phyloP scores from a whole-genome alignment of 2,797 vertebrate genomes.

The Champsocephalus esox region DNA sequence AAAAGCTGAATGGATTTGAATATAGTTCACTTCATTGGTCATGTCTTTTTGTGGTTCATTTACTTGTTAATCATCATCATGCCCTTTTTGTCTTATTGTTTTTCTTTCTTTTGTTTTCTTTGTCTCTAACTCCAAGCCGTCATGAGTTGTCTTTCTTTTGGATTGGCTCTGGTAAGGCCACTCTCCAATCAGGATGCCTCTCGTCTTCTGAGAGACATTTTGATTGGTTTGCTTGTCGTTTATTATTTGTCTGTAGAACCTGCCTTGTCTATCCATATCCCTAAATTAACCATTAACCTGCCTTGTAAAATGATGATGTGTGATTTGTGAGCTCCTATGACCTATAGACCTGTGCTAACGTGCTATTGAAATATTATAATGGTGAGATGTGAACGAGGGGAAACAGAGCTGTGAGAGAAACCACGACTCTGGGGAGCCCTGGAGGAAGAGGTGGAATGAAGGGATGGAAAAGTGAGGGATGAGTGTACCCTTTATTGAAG shows the following conservation, averaged over 20 bases:
- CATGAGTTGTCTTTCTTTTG: slow-evolving; percentile 76
- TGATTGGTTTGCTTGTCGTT: slow-evolving; percentile 70
- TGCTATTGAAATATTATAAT: slow-evolving; percentile 72
- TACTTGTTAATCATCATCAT: slow-evolving; percentile 67
- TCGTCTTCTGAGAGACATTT: slow-evolving; percentile 52
- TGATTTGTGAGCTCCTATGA: slow-evolving; percentile 68
- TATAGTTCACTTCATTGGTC: slow-evolving; percentile 66
- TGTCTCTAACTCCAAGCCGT: slow-evolving; percentile 75
- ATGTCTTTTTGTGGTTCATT: slow-evolving; percentile 63
- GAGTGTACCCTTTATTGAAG: slow-evolving; percentile 81
- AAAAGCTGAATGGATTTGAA: slow-evolving; percentile 61
- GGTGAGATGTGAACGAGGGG: slow-evolving; percentile 55
- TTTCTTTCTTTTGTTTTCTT: slow-evolving; percentile 58
- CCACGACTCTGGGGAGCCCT: slow-evolving; percentile 58
- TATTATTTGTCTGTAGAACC: slow-evolving; percentile 44
- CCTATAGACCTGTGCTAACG: slow-evolving; percentile 50
- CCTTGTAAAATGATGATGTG: slow-evolving; percentile 43
- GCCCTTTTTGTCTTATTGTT: slow-evolving; percentile 55
- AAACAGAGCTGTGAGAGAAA: slow-evolving; percentile 53
- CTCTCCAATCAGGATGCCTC: slow-evolving; percentile 65
- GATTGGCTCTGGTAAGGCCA: slow-evolving; percentile 80
- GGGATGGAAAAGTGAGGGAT: slow-evolving; percentile 68
- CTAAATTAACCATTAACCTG: slow-evolving; percentile 53
- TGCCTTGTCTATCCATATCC: slow-evolving; percentile 31
- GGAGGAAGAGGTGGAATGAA: slow-evolving; percentile 65